A percentile compares a stretch with the other conserved stretches of the same genome.
These are phyloP conservation scores for Cygnus olor DNA, from an alignment of 2,797 vertebrate genomes.

Conservation along the genomic window DNA sequence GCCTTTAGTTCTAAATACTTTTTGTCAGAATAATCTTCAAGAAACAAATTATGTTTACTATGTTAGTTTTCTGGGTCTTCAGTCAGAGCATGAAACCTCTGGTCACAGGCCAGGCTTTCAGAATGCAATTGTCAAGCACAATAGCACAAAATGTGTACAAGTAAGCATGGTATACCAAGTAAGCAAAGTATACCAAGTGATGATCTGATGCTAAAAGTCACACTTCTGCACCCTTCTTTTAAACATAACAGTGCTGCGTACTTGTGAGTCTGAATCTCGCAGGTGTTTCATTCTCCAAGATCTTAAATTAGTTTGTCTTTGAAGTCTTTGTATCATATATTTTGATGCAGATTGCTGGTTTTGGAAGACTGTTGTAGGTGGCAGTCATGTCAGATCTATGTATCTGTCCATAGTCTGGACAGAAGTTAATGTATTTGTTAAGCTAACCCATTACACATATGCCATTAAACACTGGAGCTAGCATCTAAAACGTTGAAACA, in stretches of 20 bases:
- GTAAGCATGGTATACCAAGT: neutral
- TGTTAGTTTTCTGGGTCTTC: neutral
- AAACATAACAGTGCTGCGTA: neutral
- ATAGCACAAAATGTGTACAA: neutral
- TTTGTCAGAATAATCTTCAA: neutral
- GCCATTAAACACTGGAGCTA: neutral
- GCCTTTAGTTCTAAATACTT: neutral
- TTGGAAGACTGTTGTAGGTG: neutral
- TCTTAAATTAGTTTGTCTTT: neutral
- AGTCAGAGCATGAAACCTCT: neutral
- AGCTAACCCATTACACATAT: neutral
- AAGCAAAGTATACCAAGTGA: neutral
- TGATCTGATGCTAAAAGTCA: neutral
- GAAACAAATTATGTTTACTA: neutral
- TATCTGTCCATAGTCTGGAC: neutral
- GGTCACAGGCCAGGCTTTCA: neutral
- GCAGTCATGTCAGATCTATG: neutral
- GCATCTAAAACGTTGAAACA: neutral
- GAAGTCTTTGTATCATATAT: neutral
- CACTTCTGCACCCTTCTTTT: neutral
- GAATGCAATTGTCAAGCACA: neutral
- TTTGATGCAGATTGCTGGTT: neutral
- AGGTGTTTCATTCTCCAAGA: neutral
- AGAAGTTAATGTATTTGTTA: neutral
- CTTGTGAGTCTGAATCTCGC: neutral